Percentiles rank a stretch among this genome's conserved stretches.
phyloP scores from a whole-genome alignment of 1,140 invertebrate species.

The Drosophila biarmipes region DNA sequence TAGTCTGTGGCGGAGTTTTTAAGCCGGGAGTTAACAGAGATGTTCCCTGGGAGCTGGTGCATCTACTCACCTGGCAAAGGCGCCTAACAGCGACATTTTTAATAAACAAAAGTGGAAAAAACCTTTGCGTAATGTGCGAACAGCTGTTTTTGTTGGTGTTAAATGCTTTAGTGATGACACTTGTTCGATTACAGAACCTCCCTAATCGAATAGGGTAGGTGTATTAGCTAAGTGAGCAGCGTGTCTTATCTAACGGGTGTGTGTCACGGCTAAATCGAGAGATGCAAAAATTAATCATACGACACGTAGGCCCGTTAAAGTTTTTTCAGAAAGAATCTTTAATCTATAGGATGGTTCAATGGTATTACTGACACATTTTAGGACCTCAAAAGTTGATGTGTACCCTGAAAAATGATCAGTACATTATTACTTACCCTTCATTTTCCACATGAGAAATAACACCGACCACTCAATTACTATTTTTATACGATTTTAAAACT shows the following conservation, averaged over 20 bases:
- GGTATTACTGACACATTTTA: too few species aligned
- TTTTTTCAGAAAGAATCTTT: background rate
- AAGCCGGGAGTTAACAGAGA: too few species aligned
- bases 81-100: constrained; percentile 64
- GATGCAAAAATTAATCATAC: background rate
- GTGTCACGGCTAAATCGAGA: too few species aligned
- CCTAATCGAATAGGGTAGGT: background rate
- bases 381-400: too few species aligned
- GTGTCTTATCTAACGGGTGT: background rate
- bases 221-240: background rate
- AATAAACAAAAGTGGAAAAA: constrained; percentile 41
- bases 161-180: background rate
- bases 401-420: too few species aligned
- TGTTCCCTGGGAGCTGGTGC: too few species aligned
- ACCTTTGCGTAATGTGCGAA: constrained; percentile 46
- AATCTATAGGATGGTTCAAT: too few species aligned
- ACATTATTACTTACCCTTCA: constrained; percentile 1
- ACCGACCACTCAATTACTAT: constrained; percentile 62
- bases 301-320: background rate
- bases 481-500: constrained; percentile 85
- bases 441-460: background rate
- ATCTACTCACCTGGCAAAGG: constrained; percentile 50
- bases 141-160: constrained; percentile 18
- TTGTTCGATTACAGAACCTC: background rate
- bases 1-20: constrained; percentile 30